Base-by-base conservation (phyloP, 2,113 vertebrate species). In the Brachyhypopomus occidentalis region DNA sequence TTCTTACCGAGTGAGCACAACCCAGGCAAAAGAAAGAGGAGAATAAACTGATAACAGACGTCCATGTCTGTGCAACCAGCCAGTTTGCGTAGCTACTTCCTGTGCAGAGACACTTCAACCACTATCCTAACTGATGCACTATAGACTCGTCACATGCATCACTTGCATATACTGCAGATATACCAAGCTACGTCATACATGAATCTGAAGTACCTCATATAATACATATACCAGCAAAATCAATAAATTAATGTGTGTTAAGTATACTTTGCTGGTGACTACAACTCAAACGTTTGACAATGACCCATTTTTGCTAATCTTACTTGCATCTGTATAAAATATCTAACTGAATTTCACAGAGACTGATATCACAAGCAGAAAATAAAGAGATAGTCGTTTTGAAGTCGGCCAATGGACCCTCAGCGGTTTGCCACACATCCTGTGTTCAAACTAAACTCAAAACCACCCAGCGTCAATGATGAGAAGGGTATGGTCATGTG, bases 101-200 rank as follows among this genome's bases (percentile, higher is more conserved):
- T 87, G 84, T 78, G 81, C 73, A 81, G 79, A 83, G 84, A 85
- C 85, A 85, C 85, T 84, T 87, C 20, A 82, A 83, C 86, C 88
- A 84, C 69, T 64, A n/a, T 22, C 16, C 12, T 66, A 6, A 69
- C 41, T 76, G 17, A 66, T 55, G 60, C 83, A 84, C 45, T 52
- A 2, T 14, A 48, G 9, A 6, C 8, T 48, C 1, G 45, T 52
- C 45, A 52, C 45, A 52, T 52, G 45, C 12, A 52, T 52, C 45
- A 8, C 9, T 52, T 14, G 45, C 45, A 52, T 52, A 52, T 2
- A 52, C 8, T 52, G 9, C 12, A 52, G 45, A 12, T 14, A 52
- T 2, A 52, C 8, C 12, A 52, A 52, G 9, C 8, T 14, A 52
- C 45, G 9, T 52, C 45, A 52, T 52, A 52, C 14, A 52, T 52